Evolutionary conservation across 2,113 vertebrate genomes (phyloP).

Genomic region (Podilymbus podiceps): DNA sequence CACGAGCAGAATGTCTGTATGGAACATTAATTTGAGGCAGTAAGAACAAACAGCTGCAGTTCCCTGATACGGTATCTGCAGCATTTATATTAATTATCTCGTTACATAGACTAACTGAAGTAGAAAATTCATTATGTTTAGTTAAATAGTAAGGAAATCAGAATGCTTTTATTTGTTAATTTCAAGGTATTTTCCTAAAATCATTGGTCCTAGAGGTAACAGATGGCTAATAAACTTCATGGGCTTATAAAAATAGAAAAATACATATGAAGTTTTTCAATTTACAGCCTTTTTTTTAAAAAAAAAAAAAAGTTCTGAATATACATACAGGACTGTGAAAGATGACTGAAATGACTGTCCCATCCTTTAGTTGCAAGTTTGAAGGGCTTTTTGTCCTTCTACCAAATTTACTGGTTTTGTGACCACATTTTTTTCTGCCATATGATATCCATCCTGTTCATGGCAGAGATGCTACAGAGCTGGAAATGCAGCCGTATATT

Average conservation of each 20-base stretch:
- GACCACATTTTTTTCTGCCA: not conserved
- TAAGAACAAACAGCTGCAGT: constrained; percentile 66
- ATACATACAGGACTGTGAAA: not conserved
- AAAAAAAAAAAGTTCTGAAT: not conserved
- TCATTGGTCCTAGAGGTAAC: not conserved
- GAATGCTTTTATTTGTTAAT: constrained; percentile 54
- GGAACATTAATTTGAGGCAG: constrained; percentile 70
- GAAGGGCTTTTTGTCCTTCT: not conserved
- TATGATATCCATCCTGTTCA: not conserved
- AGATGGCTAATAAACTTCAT: constrained; percentile 6
- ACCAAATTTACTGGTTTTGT: not conserved
- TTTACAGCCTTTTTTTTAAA: not conserved
- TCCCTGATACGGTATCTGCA: constrained; percentile 57
- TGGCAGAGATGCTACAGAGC: not conserved
- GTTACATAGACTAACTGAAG: constrained; percentile 54
- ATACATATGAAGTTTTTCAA: not conserved
- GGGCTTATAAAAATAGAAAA: not conserved
- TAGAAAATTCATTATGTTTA: constrained; percentile 70
- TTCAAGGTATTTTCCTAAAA: constrained; percentile 39
- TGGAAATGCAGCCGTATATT: not conserved
- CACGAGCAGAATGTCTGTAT: constrained; percentile 45
- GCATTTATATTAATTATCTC: constrained; percentile 74
- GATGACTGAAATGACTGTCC: not conserved
- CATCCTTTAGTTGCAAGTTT: not conserved
- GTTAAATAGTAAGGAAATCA: constrained; percentile 57